Evolutionary conservation across 2,888 invertebrate species (phyloP), one percentile per base, ranked within the genome.

Genomic region (Tuta absoluta): DNA sequence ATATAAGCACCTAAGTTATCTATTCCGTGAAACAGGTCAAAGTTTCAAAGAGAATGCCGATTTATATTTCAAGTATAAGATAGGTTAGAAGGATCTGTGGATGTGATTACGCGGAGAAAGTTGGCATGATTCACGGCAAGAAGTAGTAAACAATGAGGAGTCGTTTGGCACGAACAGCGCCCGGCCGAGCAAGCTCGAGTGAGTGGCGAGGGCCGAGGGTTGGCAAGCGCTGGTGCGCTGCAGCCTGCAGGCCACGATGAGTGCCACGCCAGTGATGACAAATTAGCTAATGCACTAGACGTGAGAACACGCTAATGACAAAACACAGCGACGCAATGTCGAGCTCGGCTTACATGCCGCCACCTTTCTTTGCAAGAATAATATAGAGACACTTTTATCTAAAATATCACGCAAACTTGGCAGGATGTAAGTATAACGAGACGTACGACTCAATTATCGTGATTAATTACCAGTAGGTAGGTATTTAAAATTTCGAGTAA

Each of bases 301-400:
- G 89, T 87, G 85, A 86, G 86, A 85, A 81, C 81, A 81, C 81
- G 85, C 82, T 86, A 87, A 86, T 86, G 87, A 87, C 85, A 82
- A 82, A 84, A 83, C 83, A 83, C 84, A 79, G 78, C 80, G 77
- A 73, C 53, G 62, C 62, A 70, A 66, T 68, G 19, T 2, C 63
- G 66, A 63, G 76, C 68, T 60, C 41, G 80, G 85, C 60, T 84
- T 80, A 88, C 85, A 88, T 87, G 85, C 66, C 73, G 81, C 69
- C 57, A 11, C 10, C 51, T 45, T 45, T 3, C 45, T 17, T 45
- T 17, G n/a, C 51, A 21, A 17, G 8, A 51, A 23, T 19, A 10
- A 51, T 51, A 11, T 21, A 51, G 21, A 19, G 51, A 17, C 51
- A 23, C 23, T 21, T n/a, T 21, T 51, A 23, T 21, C 51, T 11